Evolutionary conservation across 2,797 vertebrate genomes (phyloP).

Genomic region (Squalus acanthias): DNA sequence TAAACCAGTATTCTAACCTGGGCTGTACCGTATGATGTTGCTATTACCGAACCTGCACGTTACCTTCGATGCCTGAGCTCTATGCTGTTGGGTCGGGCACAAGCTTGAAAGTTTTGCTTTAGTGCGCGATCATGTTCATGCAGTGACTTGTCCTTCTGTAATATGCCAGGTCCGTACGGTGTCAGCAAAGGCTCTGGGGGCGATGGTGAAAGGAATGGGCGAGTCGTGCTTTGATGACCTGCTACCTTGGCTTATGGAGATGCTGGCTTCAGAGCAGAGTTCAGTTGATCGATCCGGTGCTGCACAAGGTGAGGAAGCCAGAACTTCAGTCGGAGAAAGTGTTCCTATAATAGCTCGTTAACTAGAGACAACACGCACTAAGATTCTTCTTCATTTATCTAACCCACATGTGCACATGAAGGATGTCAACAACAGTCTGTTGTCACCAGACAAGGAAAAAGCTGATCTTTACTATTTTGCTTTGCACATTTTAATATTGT

Average conservation of each 20-base stretch:
- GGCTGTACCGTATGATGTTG: neutral
- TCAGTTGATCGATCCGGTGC: slow-evolving; percentile 96
- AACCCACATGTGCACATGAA: neutral
- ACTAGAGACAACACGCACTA: too few species aligned
- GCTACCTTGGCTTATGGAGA: slow-evolving; percentile 96
- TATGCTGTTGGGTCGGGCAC: neutral
- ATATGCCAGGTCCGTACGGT: slow-evolving; percentile 82
- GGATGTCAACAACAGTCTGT: neutral
- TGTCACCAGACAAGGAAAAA: neutral
- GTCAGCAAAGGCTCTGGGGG: slow-evolving; percentile 91
- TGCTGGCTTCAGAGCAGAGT: slow-evolving; percentile 91
- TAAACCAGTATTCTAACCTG: neutral
- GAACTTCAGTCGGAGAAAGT: neutral
- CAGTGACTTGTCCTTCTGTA: neutral
- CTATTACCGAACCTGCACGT: neutral
- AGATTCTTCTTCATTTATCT: neutral
- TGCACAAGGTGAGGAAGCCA: slow-evolving; percentile 74
- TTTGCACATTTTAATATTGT: neutral
- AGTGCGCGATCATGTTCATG: neutral
- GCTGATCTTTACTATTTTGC: neutral
- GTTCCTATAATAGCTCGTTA: neutral
- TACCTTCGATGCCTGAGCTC: neutral
- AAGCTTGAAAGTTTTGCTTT: neutral
- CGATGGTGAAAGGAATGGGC: slow-evolving; percentile 99
- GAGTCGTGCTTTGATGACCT: slow-evolving; percentile 93